phyloP scores from a whole-genome alignment of 2,113 vertebrate species.

The Osmerus mordax region DNA sequence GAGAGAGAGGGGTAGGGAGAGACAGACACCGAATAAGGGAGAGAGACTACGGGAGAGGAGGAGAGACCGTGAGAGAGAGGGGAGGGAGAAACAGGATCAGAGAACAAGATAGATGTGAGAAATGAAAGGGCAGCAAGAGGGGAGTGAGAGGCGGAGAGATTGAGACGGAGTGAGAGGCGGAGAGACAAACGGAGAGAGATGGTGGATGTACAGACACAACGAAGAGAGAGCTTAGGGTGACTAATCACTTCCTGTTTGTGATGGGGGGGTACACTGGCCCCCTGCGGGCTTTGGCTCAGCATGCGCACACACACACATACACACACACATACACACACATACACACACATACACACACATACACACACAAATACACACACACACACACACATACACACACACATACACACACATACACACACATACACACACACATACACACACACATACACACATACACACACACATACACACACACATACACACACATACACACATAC shows the following conservation, averaged over 20 bases:
- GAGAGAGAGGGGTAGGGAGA: constrained; percentile 9
- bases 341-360: constrained; percentile 9
- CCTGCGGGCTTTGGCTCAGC: constrained; percentile 34
- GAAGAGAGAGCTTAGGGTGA: constrained; percentile 18
- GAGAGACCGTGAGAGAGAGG: neutral
- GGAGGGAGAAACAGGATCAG: neutral
- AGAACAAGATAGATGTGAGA: too few species aligned
- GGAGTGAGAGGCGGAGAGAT: neutral
- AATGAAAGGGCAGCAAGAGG: too few species aligned
- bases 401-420: neutral
- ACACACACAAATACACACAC: neutral
- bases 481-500: neutral
- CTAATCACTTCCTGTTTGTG: constrained; percentile 44
- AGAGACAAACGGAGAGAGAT: neutral
- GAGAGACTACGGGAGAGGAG: constrained; percentile 22
- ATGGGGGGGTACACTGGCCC: constrained; percentile 23
- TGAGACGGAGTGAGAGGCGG: neutral
- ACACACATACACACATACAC: neutral
- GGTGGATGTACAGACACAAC: neutral
- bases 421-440: constrained; percentile 1
- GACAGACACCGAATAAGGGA: constrained; percentile 8
- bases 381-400: constrained; percentile 7
- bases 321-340: neutral
- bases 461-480: constrained; percentile 9
- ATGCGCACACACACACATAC: neutral